These are phyloP conservation scores for Andrena flavipes DNA, from an alignment of 2,888 invertebrate species.

Conservation along the genomic window DNA sequence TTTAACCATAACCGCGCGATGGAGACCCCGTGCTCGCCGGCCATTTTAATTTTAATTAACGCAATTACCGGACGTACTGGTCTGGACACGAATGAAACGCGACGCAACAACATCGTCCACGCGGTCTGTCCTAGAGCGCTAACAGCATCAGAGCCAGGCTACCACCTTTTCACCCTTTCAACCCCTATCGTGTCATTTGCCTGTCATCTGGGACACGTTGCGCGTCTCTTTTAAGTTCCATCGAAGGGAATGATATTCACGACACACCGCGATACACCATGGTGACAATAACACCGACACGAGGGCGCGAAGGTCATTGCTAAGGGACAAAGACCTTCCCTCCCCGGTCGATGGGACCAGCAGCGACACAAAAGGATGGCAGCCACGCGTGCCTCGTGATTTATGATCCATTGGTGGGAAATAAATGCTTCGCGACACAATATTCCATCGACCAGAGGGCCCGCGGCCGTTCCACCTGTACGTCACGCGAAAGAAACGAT, in stretches of 20 bases:
- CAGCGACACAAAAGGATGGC: slow-evolving; percentile 32
- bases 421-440: slow-evolving; percentile 50
- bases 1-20: background rate
- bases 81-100: background rate
- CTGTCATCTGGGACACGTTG: background rate
- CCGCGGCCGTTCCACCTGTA: slow-evolving; percentile 6
- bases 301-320: slow-evolving; percentile 37
- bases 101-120: too few relatives aligned
- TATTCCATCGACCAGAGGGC: slow-evolving; percentile 24
- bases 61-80: background rate
- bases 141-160: too few relatives aligned
- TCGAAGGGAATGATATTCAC: background rate
- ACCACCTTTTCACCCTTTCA: too few relatives aligned
- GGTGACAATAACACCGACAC: background rate
- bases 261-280: background rate
- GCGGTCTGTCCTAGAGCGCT: too few relatives aligned
- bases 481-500: slow-evolving; percentile 27
- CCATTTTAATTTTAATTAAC: slow-evolving; percentile 24
- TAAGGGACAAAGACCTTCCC: slow-evolving; percentile 23
- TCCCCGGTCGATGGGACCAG: background rate
- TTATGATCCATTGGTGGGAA: slow-evolving; percentile 43
- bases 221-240: background rate
- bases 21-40: background rate
- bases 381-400: slow-evolving; percentile 29
- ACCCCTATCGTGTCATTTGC: too few relatives aligned